phyloP scores from a whole-genome alignment of 2,797 vertebrate species.

The Sebastes nivosus region DNA sequence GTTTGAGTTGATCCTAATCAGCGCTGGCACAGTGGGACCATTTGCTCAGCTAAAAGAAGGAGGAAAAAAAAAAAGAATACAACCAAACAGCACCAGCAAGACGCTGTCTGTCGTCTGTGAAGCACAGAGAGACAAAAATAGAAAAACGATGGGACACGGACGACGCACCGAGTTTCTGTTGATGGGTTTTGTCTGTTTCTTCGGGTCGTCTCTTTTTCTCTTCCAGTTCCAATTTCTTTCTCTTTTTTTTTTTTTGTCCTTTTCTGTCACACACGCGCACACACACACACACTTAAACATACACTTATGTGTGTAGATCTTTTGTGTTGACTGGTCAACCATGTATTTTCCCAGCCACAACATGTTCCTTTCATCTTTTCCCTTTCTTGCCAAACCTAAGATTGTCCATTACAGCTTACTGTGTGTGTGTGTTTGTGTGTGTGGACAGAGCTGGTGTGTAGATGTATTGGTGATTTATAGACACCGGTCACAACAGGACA shows the following conservation, averaged over 20 bases:
- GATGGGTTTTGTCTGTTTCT: conserved; percentile 49
- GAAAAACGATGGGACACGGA: conserved; percentile 44
- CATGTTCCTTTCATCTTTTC: conserved; percentile 15
- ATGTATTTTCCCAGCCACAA: conserved; percentile 34
- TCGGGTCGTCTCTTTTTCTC: conserved; percentile 8
- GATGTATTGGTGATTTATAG: conserved; percentile 44
- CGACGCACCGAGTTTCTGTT: conserved; percentile 17
- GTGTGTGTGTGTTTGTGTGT: not conserved
- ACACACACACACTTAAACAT: not conserved
- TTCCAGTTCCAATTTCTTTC: not conserved
- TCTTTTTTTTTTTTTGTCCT: not conserved
- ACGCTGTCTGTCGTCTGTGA: conserved; percentile 36
- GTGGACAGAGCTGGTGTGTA: not conserved
- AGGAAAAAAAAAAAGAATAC: not conserved
- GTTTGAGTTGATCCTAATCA: conserved; percentile 72
- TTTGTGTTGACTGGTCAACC: conserved; percentile 17
- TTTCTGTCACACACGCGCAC: not conserved
- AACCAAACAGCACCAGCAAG: conserved; percentile 39
- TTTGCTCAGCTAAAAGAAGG: conserved; percentile 50
- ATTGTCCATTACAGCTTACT: conserved; percentile 21
- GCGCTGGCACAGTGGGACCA: conserved; percentile 52
- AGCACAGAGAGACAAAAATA: conserved; percentile 61
- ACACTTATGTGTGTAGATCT: not conserved
- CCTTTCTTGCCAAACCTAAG: conserved; percentile 5
- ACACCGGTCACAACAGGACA: conserved; percentile 40